Conservation (phyloP, 2,888 invertebrate genomes). For the Chymomyza caudatula region DNA sequence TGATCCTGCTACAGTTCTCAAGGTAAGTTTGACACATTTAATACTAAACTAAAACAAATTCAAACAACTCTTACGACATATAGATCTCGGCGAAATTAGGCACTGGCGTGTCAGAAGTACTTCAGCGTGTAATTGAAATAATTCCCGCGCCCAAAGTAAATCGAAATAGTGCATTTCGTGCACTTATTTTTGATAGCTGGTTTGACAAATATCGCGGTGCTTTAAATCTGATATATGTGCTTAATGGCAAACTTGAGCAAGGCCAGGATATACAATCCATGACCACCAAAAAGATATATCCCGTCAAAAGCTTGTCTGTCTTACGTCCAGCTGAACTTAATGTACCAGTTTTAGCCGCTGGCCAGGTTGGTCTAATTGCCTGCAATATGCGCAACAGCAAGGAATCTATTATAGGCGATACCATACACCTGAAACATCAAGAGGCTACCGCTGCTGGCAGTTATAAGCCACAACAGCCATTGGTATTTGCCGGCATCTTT, state of each 20-base stretch:
- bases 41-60: background rate
- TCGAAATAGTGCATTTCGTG: constrained; percentile 83
- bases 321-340: constrained; percentile 87
- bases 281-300: constrained; percentile 86
- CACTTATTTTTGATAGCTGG: constrained; percentile 95
- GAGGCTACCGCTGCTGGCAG: constrained; percentile 80
- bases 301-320: constrained; percentile 87
- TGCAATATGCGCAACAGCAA: constrained; percentile 87
- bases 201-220: constrained; percentile 93
- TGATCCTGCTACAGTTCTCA: constrained; percentile 84
- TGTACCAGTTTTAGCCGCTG: constrained; percentile 85
- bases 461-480: constrained; percentile 85
- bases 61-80: constrained; percentile 13
- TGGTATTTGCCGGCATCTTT: constrained; percentile 91
- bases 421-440: constrained; percentile 81
- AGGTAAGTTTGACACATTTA: constrained; percentile 76
- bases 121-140: constrained; percentile 87
- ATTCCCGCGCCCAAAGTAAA: constrained; percentile 86
- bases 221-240: constrained; percentile 86
- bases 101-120: constrained; percentile 86
- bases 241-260: constrained; percentile 85
- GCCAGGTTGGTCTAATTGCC: constrained; percentile 94
- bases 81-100: constrained; percentile 96
- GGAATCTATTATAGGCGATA: constrained; percentile 89
- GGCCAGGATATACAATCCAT: constrained; percentile 88